Percentiles rank a stretch among this genome's conserved stretches.
These are phyloP conservation scores for Crocidura indochinensis DNA, from an alignment of 2,797 vertebrate genomes.

Conservation along the genomic window DNA sequence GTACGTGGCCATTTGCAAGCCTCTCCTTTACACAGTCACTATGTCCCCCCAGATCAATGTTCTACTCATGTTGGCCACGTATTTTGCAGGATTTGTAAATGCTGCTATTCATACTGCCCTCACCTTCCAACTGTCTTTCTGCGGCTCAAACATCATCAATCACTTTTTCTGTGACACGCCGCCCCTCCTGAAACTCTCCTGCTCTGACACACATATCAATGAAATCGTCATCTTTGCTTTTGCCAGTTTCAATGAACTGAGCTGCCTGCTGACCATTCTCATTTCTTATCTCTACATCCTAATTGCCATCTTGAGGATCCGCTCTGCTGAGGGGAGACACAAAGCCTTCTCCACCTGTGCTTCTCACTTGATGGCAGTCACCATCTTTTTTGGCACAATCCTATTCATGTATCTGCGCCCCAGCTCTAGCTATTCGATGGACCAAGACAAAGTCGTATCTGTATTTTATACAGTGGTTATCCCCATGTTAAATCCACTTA, in stretches of 20 bases:
- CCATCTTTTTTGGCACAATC: slow-evolving; percentile 76
- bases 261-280: slow-evolving; percentile 68
- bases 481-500: slow-evolving; percentile 76
- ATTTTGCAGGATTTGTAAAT: slow-evolving; percentile 69
- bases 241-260: slow-evolving; percentile 71
- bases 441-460: slow-evolving; percentile 73
- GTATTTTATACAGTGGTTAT: slow-evolving; percentile 77
- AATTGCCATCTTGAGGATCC: slow-evolving; percentile 67
- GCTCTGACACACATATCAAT: slow-evolving; percentile 72
- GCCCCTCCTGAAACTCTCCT: slow-evolving; percentile 78
- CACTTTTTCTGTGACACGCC: slow-evolving; percentile 82
- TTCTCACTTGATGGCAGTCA: slow-evolving; percentile 60
- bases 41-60: slow-evolving; percentile 52
- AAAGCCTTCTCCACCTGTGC: slow-evolving; percentile 77
- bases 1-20: slow-evolving; percentile 75
- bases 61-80: slow-evolving; percentile 24
- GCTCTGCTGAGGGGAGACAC: slow-evolving; percentile 55
- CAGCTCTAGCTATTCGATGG: slow-evolving; percentile 56
- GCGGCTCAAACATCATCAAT: slow-evolving; percentile 68
- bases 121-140: slow-evolving; percentile 78
- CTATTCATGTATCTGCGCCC: slow-evolving; percentile 50
- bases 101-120: slow-evolving; percentile 76
- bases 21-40: slow-evolving; percentile 65
- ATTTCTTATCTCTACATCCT: slow-evolving; percentile 72
- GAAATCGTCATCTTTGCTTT: slow-evolving; percentile 75